phyloP scores from a whole-genome alignment of 2,797 vertebrate genomes.

The Malurus splendens region DNA sequence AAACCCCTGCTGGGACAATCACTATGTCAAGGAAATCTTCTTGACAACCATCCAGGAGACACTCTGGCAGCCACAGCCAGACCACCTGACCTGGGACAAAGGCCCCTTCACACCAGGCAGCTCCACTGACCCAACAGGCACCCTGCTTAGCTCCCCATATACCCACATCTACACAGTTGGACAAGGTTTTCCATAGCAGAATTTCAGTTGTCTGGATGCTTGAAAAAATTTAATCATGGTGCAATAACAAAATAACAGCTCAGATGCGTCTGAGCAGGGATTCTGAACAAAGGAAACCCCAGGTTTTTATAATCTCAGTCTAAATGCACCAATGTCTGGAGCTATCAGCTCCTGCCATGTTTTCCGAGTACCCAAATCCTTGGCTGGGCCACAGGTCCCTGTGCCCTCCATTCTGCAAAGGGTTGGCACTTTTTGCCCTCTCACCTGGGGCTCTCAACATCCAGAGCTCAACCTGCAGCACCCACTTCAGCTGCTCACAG shows the following conservation, averaged over 20 bases:
- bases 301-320: neutral
- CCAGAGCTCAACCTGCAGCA: neutral
- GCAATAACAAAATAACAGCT: neutral
- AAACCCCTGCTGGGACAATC: neutral
- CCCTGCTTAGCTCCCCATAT: neutral
- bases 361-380: rapidly evolving
- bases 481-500: neutral
- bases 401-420: neutral
- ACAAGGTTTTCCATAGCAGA: neutral
- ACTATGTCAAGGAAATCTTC: neutral
- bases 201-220: neutral
- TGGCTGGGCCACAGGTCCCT: neutral
- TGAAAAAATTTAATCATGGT: neutral
- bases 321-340: rapidly evolving
- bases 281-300: neutral
- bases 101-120: rapidly evolving
- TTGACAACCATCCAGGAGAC: neutral
- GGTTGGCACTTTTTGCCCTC: neutral
- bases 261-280: neutral
- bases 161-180: neutral
- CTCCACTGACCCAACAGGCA: rapidly evolving
- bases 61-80: neutral
- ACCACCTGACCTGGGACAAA: neutral
- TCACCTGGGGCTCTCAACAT: neutral
- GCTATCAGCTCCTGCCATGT: rapidly evolving